Evolutionary conservation across 2,888 invertebrate genomes (phyloP).

Genomic region (Thymelicus acteon): DNA sequence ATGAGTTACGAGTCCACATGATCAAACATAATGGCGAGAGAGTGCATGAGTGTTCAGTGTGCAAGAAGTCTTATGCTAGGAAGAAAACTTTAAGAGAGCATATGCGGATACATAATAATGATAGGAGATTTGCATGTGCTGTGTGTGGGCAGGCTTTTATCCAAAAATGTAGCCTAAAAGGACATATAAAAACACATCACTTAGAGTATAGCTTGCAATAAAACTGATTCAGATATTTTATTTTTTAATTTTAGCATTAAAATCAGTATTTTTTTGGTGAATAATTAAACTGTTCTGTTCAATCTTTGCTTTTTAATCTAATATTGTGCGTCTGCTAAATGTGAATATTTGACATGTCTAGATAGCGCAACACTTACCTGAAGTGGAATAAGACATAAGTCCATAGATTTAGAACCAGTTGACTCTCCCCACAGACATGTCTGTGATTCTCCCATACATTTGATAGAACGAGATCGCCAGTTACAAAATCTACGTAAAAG

Average conservation of each 20-base stretch:
- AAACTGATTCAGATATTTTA: neutral
- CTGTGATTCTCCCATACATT: too few species aligned
- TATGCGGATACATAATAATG: constrained; percentile 72
- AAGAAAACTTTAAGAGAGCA: constrained; percentile 71
- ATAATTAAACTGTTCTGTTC: too few species aligned
- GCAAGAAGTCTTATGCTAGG: constrained; percentile 71
- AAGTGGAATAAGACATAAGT: too few species aligned
- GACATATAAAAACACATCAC: constrained; percentile 72
- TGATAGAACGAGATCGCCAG: too few species aligned
- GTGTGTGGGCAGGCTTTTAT: constrained; percentile 73
- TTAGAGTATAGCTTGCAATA: constrained; percentile 45
- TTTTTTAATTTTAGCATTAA: neutral
- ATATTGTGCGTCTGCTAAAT: too few species aligned
- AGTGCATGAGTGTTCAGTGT: constrained; percentile 67
- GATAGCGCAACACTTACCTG: too few species aligned
- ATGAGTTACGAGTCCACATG: constrained; percentile 67
- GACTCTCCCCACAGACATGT: too few species aligned
- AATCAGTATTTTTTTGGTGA: too few species aligned
- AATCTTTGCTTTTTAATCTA: too few species aligned
- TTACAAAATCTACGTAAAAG: too few species aligned
- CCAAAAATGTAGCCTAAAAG: constrained; percentile 72
- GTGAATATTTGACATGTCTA: too few species aligned
- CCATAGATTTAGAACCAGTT: too few species aligned
- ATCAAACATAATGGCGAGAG: constrained; percentile 66
- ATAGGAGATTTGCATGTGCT: constrained; percentile 65